A percentile compares a stretch with the other conserved stretches of the same genome.
Conservation (phyloP, 2,797 vertebrate genomes). For the Urosaurus nigricauda region DNA sequence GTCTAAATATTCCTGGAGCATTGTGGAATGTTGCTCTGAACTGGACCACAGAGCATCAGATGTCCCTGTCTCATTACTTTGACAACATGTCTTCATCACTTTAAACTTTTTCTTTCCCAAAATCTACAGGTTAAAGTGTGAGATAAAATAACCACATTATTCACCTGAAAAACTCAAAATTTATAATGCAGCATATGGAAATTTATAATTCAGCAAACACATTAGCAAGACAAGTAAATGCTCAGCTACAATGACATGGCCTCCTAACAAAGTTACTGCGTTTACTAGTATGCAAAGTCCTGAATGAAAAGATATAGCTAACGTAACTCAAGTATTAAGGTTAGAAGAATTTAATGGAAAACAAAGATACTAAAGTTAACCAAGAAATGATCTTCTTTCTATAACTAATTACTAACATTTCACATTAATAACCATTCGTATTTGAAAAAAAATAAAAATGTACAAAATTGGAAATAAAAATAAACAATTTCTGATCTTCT, state of each 20-base stretch:
- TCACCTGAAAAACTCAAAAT: background rate
- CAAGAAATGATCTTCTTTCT: background rate
- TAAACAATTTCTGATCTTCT: background rate
- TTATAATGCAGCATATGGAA: background rate
- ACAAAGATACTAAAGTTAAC: background rate
- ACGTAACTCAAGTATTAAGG: background rate
- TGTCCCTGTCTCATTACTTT: background rate
- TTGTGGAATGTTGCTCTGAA: background rate
- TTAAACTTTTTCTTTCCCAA: background rate
- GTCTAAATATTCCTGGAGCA: background rate
- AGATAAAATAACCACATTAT: background rate
- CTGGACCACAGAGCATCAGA: background rate
- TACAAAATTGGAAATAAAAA: background rate
- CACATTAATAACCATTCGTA: background rate
- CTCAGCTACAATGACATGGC: background rate
- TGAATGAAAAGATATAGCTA: background rate
- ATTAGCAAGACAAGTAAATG: background rate
- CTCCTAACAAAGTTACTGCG: background rate
- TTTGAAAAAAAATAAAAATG: background rate
- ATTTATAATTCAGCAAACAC: background rate
- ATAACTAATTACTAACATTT: background rate
- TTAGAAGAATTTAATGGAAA: background rate
- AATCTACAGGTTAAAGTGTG: background rate
- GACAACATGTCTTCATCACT: background rate
- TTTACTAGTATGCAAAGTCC: background rate